These are phyloP conservation scores for Capreolus pygargus DNA, from an alignment of 2,113 vertebrate species.

Conservation along the genomic window DNA sequence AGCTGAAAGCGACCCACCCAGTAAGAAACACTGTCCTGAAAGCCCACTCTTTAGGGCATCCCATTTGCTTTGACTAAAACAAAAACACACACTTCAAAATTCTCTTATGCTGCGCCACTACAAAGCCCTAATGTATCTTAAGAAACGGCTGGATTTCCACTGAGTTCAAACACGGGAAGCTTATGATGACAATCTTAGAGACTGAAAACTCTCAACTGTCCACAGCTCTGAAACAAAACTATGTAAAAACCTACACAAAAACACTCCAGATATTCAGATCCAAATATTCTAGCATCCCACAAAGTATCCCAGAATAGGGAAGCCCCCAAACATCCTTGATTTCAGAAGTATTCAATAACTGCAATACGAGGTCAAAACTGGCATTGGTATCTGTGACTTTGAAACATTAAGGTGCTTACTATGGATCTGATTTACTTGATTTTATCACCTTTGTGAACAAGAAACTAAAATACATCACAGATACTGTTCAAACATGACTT, in stretches of 20 bases:
- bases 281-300: background rate
- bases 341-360: background rate
- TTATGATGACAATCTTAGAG: background rate
- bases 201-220: background rate
- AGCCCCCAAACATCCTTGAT: background rate
- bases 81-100: background rate
- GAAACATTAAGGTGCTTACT: background rate
- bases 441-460: conserved; percentile 44
- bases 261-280: background rate
- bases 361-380: background rate
- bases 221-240: conserved; percentile 45
- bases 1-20: background rate
- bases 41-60: background rate
- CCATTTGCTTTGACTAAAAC: background rate
- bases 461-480: conserved; percentile 74
- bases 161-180: background rate
- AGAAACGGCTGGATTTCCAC: background rate
- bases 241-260: conserved; percentile 14
- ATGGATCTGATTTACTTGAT: conserved; percentile 41
- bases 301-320: background rate
- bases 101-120: background rate
- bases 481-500: conserved; percentile 76
- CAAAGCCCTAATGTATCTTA: background rate
- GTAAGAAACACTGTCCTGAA: background rate
- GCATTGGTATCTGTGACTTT: background rate